A percentile compares a stretch with the other conserved stretches of the same genome.
Evolutionary conservation across 2,797 vertebrate species (phyloP).

Genomic region (Tokudaia muenninki): DNA sequence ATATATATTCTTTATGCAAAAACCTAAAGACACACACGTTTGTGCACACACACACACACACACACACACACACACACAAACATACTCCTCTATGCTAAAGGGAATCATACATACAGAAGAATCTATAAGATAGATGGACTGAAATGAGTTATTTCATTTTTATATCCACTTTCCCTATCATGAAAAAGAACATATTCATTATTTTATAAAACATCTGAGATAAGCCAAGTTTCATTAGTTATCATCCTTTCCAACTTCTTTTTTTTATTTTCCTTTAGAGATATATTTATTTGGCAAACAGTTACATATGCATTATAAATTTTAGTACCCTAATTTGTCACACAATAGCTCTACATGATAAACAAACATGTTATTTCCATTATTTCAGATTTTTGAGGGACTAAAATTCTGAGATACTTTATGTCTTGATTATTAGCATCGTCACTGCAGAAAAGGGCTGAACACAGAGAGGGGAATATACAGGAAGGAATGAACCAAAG

Average conservation of each 20-base stretch:
- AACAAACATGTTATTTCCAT: too few species aligned
- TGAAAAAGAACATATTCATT: neutral
- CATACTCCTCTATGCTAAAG: neutral
- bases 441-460: too few species aligned
- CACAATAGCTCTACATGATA: too few species aligned
- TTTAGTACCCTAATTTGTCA: too few species aligned
- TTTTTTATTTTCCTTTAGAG: too few species aligned
- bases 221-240: neutral
- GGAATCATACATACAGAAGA: neutral
- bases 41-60: neutral
- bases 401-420: too few species aligned
- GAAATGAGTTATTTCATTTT: neutral
- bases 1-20: fast-evolving
- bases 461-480: too few species aligned
- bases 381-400: too few species aligned
- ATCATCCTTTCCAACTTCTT: neutral
- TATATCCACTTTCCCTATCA: neutral
- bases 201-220: neutral
- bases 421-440: too few species aligned
- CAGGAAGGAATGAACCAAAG: too few species aligned
- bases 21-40: neutral
- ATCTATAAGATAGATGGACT: neutral
- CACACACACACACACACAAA: neutral
- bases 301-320: too few species aligned
- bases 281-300: too few species aligned